These are phyloP conservation scores for Lasioglossum calceatum DNA, from an alignment of 2,888 invertebrate genomes.

Conservation along the genomic window DNA sequence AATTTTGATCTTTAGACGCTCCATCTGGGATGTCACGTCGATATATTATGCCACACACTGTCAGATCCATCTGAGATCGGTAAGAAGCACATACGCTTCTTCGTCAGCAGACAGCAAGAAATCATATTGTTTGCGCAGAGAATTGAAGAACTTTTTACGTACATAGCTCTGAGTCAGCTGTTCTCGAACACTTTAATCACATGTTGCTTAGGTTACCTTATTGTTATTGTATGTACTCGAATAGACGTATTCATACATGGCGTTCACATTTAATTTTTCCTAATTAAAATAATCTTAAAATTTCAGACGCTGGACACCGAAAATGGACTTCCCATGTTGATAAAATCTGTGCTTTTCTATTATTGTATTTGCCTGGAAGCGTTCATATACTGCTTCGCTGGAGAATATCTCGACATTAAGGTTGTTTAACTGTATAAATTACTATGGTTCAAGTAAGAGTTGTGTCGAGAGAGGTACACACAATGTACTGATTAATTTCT, in stretches of 20 bases:
- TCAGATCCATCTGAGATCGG: not conserved
- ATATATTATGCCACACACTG: slow-evolving; percentile 52
- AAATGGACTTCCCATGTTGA: slow-evolving; percentile 21
- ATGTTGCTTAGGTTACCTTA: slow-evolving; percentile 52
- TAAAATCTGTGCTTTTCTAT: slow-evolving; percentile 59
- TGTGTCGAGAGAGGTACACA: not conserved
- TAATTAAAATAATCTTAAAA: not conserved
- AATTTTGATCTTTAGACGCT: slow-evolving; percentile 35
- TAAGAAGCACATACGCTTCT: slow-evolving; percentile 18
- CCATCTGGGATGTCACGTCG: slow-evolving; percentile 57
- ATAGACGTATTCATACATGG: not conserved
- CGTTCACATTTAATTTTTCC: not conserved
- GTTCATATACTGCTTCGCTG: slow-evolving; percentile 65
- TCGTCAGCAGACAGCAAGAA: slow-evolving; percentile 52
- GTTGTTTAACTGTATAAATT: slow-evolving; percentile 20
- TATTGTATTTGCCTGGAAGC: slow-evolving; percentile 54
- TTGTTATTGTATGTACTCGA: slow-evolving; percentile 50
- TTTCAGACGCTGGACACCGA: slow-evolving; percentile 34
- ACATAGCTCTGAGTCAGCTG: slow-evolving; percentile 58
- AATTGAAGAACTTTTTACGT: slow-evolving; percentile 47
- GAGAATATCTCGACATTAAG: slow-evolving; percentile 63
- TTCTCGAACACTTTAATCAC: slow-evolving; percentile 47
- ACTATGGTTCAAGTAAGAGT: not conserved
- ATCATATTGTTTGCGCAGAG: slow-evolving; percentile 48
- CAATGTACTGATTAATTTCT: not conserved